Evolutionary conservation across 2,113 vertebrate species (phyloP).

Genomic region (Ciconia stormi): DNA sequence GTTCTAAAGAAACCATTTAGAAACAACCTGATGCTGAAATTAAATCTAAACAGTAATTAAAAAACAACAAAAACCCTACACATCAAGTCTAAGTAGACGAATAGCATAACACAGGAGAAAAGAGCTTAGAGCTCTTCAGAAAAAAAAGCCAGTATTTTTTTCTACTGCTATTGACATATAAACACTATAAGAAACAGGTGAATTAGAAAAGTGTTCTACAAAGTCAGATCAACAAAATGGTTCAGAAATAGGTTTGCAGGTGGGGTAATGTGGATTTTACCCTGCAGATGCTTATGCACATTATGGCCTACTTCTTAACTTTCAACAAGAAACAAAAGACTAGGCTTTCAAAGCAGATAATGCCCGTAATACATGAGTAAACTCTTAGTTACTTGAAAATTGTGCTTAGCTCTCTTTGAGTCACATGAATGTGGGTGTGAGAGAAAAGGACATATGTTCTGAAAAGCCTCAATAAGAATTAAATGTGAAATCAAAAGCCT

Average conservation of each 20-base stretch:
- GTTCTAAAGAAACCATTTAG: background rate
- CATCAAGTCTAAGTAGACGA: background rate
- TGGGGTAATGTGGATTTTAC: background rate
- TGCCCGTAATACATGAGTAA: background rate
- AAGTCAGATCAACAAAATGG: background rate
- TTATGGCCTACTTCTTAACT: background rate
- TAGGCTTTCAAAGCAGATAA: background rate
- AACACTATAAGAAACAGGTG: background rate
- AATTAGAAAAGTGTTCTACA: background rate
- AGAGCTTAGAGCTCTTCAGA: background rate
- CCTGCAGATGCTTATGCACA: background rate
- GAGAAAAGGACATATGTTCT: background rate
- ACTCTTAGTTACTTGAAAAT: background rate
- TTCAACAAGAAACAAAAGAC: background rate
- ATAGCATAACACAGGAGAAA: background rate
- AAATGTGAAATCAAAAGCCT: background rate
- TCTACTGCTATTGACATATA: background rate
- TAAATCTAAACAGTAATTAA: background rate
- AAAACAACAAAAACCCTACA: background rate
- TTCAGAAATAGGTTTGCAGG: background rate
- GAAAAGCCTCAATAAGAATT: background rate
- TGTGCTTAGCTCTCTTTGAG: constrained; percentile 1
- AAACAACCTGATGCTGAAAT: background rate
- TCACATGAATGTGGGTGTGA: constrained; percentile 14
- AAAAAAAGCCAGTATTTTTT: background rate